Conservation (phyloP, 2,797 vertebrate species). For the Chromis chromis region DNA sequence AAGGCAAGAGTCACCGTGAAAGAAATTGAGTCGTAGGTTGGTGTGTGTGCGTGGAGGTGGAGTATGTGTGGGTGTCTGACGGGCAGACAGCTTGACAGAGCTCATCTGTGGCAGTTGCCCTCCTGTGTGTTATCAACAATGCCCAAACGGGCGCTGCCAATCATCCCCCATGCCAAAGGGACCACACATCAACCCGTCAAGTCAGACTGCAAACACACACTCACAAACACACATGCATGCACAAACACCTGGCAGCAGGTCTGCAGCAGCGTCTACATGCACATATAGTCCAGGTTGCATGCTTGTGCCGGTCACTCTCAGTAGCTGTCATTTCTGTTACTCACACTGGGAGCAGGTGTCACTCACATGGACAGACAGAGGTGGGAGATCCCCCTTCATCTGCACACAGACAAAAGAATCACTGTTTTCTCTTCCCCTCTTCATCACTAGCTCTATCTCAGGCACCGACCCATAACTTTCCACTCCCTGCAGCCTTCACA, state of each 20-base stretch:
- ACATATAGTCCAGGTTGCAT: neutral
- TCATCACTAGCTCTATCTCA: neutral
- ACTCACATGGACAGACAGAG: constrained; percentile 25
- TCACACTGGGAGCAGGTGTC: constrained; percentile 33
- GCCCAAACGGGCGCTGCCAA: constrained; percentile 78
- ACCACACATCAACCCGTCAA: constrained; percentile 40
- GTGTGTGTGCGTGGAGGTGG: constrained; percentile 18
- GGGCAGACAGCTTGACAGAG: constrained; percentile 69
- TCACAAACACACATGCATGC: constrained; percentile 12
- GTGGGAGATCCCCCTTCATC: neutral
- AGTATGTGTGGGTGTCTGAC: constrained; percentile 43
- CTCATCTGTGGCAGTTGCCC: constrained; percentile 69
- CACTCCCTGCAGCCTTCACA: neutral
- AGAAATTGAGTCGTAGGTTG: constrained; percentile 34
- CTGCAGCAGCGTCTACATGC: neutral
- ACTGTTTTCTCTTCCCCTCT: neutral
- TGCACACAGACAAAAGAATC: neutral
- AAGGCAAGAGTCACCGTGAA: constrained; percentile 27
- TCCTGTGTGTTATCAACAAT: constrained; percentile 75
- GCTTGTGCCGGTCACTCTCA: neutral
- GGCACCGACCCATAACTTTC: neutral
- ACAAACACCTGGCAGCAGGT: constrained; percentile 11
- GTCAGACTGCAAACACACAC: constrained; percentile 25
- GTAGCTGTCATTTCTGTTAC: constrained; percentile 8
- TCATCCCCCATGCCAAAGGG: constrained; percentile 60